Conservation (phyloP, 2,797 vertebrate species). For the Acanthopagrus latus region DNA sequence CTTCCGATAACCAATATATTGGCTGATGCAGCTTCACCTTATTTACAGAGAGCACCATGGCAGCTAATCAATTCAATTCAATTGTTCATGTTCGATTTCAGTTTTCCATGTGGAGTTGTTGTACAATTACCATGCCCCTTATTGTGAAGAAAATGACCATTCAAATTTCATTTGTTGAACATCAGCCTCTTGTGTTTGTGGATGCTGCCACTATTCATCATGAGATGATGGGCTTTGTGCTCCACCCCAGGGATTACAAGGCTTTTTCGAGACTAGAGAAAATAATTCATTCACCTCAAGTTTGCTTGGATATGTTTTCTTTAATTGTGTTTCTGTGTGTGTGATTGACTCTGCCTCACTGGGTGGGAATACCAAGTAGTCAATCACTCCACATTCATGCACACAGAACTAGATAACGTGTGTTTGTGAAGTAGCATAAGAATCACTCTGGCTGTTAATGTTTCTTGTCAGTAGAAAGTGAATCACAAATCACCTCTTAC, state of each 20-base stretch:
- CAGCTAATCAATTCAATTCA: constrained; percentile 27
- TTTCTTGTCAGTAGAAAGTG: constrained; percentile 47
- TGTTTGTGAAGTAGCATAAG: constrained; percentile 47
- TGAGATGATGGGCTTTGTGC: constrained; percentile 59
- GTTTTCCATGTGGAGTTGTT: constrained; percentile 42
- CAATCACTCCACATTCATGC: constrained; percentile 53
- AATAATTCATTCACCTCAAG: constrained; percentile 60
- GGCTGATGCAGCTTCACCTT: background rate
- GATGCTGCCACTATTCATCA: constrained; percentile 59
- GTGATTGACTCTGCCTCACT: constrained; percentile 40
- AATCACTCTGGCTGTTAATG: constrained; percentile 47
- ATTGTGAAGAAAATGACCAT: constrained; percentile 55
- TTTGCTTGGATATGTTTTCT: constrained; percentile 60
- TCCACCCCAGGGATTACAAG: constrained; percentile 57
- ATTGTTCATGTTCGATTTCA: constrained; percentile 22
- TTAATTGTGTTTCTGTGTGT: constrained; percentile 46
- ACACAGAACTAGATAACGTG: constrained; percentile 26
- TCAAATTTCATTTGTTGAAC: constrained; percentile 55
- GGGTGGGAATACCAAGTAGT: constrained; percentile 26
- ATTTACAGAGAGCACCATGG: constrained; percentile 15
- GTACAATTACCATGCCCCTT: constrained; percentile 40
- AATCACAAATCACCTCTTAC: constrained; percentile 49
- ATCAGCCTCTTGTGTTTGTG: constrained; percentile 53
- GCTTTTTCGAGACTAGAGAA: constrained; percentile 55
- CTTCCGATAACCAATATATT: no score